These are phyloP conservation scores for Apaloderma vittatum DNA, from an alignment of 2,113 vertebrate genomes.

Conservation along the genomic window DNA sequence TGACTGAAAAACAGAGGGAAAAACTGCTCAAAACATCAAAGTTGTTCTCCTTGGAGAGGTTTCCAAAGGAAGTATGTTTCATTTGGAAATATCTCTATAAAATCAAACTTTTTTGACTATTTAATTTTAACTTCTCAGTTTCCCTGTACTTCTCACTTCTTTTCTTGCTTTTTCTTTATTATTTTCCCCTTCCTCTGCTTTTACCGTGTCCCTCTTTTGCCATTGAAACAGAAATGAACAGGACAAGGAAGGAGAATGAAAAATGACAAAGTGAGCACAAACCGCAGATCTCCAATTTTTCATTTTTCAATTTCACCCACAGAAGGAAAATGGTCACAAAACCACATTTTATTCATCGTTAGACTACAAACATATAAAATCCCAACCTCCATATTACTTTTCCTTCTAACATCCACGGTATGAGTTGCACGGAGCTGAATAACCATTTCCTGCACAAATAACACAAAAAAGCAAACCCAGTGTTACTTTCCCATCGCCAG, in stretches of 20 bases:
- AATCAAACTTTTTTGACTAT: not conserved
- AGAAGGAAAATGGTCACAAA: not conserved
- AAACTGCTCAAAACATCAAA: not conserved
- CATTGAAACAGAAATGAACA: not conserved
- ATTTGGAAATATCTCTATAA: not conserved
- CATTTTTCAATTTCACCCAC: constrained; percentile 16
- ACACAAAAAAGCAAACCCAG: not conserved
- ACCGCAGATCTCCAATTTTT: not conserved
- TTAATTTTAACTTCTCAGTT: not conserved
- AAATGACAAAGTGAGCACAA: not conserved
- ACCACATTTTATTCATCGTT: not conserved
- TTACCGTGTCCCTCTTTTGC: not conserved
- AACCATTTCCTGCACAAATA: accelerated
- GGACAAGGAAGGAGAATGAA: not conserved
- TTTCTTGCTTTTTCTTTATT: not conserved
- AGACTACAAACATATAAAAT: not conserved
- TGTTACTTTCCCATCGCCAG: not conserved
- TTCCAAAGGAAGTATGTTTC: not conserved
- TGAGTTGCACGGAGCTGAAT: not conserved
- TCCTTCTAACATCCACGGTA: not conserved
- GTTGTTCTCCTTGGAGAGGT: not conserved
- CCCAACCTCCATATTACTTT: not conserved
- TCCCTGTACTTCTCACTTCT: not conserved
- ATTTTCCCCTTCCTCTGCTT: not conserved
- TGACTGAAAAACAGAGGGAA: not conserved